phyloP scores from a whole-genome alignment of 2,888 invertebrate genomes.

The Netelia fuscicornis region DNA sequence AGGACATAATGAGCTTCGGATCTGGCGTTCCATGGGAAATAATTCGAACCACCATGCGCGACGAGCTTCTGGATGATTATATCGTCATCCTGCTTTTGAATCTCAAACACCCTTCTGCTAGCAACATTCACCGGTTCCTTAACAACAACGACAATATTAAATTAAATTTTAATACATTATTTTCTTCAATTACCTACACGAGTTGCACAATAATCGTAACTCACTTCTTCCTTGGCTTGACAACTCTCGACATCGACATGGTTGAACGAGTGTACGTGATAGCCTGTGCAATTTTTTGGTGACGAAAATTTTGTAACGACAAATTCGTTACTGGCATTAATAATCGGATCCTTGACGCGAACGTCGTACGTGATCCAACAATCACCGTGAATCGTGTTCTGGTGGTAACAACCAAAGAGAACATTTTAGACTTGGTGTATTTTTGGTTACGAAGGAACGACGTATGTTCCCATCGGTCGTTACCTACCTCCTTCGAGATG shows the following conservation, averaged over 20 bases:
- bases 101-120: conserved; percentile 72
- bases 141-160: neutral
- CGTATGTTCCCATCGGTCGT: conserved; percentile 83
- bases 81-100: conserved; percentile 70
- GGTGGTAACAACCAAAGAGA: conserved; percentile 85
- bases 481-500: conserved; percentile 82
- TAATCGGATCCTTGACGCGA: conserved; percentile 67
- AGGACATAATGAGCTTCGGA: conserved; percentile 82
- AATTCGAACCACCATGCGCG: conserved; percentile 76
- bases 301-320: conserved; percentile 80
- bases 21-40: conserved; percentile 79
- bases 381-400: conserved; percentile 83
- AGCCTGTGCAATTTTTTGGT: conserved; percentile 76
- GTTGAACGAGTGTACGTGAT: conserved; percentile 75
- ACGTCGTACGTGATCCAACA: conserved; percentile 81
- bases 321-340: conserved; percentile 67
- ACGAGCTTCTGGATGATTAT: conserved; percentile 75
- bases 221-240: conserved; percentile 70
- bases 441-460: conserved; percentile 60
- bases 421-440: conserved; percentile 74
- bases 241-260: conserved; percentile 74
- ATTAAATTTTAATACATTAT: neutral
- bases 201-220: conserved; percentile 25
- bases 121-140: conserved; percentile 73
- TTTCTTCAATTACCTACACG: conserved; percentile 7